A percentile compares a stretch with the other conserved stretches of the same genome.
Evolutionary conservation across 2,888 invertebrate genomes (phyloP).

Genomic region (Sabatieria punctata): DNA sequence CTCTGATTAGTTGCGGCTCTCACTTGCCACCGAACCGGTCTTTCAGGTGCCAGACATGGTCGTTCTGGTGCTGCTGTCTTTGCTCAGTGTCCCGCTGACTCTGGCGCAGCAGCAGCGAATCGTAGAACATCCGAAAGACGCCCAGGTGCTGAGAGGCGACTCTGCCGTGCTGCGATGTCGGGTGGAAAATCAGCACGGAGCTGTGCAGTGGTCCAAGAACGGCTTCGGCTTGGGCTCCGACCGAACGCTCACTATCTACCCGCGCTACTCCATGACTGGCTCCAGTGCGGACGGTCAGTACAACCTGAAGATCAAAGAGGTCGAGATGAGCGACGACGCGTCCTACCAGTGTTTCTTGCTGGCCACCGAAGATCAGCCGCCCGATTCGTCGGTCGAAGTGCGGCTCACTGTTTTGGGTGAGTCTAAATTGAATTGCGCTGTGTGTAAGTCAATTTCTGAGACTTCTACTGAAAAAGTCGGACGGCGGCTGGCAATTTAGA

Average conservation of each 20-base stretch:
- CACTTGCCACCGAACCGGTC: no score
- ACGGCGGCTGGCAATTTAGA: no score
- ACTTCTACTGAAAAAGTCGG: no score
- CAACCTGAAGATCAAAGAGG: conserved; percentile 3
- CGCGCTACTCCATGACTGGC: conserved; percentile 86
- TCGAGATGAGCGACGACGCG: conserved; percentile 2
- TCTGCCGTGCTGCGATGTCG: conserved; percentile 75
- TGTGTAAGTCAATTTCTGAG: no score
- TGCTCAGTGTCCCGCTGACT: no score
- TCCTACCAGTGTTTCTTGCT: conserved; percentile 2
- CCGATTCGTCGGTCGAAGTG: background rate
- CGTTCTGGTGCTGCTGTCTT: no score
- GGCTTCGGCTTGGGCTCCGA: conserved; percentile 85
- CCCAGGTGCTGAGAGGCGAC: conserved; percentile 71
- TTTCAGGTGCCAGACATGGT: no score
- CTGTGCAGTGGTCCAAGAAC: conserved; percentile 90
- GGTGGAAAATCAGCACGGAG: conserved; percentile 68
- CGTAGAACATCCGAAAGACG: conserved; percentile 74
- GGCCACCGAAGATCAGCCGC: conserved; percentile 3
- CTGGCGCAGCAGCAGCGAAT: conserved; percentile 51
- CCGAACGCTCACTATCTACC: conserved; percentile 71
- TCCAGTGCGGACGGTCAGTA: conserved; percentile 69
- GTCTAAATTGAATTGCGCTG: no score
- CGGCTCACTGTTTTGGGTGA: conserved; percentile 3
- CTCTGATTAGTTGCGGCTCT: no score